Evolutionary conservation across 2,113 vertebrate genomes (phyloP).

Genomic region (Eptesicus fuscus): DNA sequence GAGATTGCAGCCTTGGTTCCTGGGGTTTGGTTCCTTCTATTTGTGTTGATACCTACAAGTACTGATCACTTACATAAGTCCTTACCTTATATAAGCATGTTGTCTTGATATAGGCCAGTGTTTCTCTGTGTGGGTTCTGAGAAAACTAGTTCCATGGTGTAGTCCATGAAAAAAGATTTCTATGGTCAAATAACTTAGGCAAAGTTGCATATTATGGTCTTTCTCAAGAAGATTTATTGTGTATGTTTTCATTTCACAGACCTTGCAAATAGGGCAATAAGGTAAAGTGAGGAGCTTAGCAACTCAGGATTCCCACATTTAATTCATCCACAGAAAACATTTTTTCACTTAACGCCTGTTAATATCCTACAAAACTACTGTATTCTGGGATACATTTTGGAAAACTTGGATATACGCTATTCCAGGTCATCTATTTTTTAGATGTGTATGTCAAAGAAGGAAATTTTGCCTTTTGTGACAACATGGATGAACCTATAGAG

Average conservation of each 20-base stretch:
- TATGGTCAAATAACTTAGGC: not conserved
- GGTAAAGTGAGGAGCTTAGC: not conserved
- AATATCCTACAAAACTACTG: slow-evolving; percentile 12
- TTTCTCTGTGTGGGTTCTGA: not conserved
- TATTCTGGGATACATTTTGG: not conserved
- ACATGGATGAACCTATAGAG: not conserved
- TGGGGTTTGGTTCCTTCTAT: not conserved
- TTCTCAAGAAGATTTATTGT: not conserved
- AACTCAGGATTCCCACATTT: slow-evolving; percentile 11
- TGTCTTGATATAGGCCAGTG: not conserved
- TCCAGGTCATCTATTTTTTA: not conserved
- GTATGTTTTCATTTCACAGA: not conserved
- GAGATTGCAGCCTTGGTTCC: not conserved
- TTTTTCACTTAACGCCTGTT: not conserved
- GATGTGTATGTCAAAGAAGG: not conserved
- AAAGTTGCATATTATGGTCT: not conserved
- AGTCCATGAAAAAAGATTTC: not conserved
- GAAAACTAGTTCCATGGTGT: not conserved
- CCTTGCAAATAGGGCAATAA: not conserved
- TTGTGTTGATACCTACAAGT: not conserved
- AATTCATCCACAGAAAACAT: slow-evolving; percentile 7
- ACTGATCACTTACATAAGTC: not conserved
- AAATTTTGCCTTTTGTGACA: not conserved
- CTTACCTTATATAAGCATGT: not conserved
- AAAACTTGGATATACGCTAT: not conserved